Evolutionary conservation across 2,113 vertebrate species (phyloP).

Genomic region (Lagopus leucura): DNA sequence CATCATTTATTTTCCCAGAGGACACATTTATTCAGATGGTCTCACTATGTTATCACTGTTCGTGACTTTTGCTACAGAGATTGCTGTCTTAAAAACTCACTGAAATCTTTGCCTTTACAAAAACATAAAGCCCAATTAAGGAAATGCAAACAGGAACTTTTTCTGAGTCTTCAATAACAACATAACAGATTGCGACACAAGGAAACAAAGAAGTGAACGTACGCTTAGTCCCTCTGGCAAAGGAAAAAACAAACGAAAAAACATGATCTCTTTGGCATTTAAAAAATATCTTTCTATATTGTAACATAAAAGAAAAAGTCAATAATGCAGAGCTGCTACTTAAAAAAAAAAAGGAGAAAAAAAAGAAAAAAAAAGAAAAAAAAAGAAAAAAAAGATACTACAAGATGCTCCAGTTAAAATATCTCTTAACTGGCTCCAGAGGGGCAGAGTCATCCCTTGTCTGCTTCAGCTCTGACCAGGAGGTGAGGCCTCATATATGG

Average conservation of each 20-base stretch:
- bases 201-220: neutral
- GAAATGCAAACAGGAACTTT: constrained; percentile 13
- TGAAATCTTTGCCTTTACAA: neutral
- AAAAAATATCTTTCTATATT: neutral
- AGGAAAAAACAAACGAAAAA: constrained; percentile 23
- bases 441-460: constrained; percentile 8
- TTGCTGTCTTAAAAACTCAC: neutral
- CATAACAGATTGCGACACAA: neutral
- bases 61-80: neutral
- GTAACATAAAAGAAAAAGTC: constrained; percentile 27
- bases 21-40: neutral
- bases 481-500: constrained; percentile 17
- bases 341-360: neutral
- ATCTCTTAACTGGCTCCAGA: constrained; percentile 58
- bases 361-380: neutral
- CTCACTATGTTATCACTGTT: neutral
- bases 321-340: constrained; percentile 46
- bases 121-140: constrained; percentile 39
- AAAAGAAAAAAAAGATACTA: neutral
- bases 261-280: constrained; percentile 19
- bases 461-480: constrained; percentile 21
- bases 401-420: constrained; percentile 29
- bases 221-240: constrained; percentile 20
- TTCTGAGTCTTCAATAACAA: neutral
- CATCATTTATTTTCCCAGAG: neutral